Evolutionary conservation across 2,888 invertebrate species (phyloP).

Genomic region (Eutolmus rufibarbis): DNA sequence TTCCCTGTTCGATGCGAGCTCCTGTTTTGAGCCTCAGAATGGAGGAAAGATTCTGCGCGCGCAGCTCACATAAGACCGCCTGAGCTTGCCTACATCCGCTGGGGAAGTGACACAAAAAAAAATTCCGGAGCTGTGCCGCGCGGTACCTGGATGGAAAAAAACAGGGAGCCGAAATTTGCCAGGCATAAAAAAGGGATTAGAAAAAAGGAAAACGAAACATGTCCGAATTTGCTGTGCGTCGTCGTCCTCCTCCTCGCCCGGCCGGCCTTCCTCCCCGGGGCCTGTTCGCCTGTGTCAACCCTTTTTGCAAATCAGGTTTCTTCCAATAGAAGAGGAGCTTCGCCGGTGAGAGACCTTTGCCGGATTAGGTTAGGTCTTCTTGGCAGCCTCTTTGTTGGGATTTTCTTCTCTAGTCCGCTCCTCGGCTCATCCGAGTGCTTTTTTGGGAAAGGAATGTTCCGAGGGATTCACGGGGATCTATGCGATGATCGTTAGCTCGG

Average conservation of each 20-base stretch:
- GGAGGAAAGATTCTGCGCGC: neutral
- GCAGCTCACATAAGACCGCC: neutral
- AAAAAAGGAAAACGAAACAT: neutral
- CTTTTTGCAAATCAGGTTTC: constrained; percentile 15
- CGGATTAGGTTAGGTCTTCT: neutral
- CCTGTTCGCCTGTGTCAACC: neutral
- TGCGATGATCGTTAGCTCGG: neutral
- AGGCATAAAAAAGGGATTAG: neutral
- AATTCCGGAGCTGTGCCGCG: neutral
- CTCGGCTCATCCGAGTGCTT: neutral
- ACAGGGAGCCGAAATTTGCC: neutral
- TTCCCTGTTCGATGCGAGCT: neutral
- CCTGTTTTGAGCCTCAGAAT: neutral
- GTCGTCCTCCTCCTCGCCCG: neutral
- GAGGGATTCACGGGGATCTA: neutral
- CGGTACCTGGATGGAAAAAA: neutral
- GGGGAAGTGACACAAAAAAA: constrained; percentile 3
- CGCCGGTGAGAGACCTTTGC: constrained; percentile 2
- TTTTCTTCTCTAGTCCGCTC: neutral
- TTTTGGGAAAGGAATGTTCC: neutral
- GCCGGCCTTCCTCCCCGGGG: neutral
- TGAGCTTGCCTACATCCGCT: neutral
- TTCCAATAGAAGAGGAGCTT: neutral
- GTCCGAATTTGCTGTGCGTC: neutral
- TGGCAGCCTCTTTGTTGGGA: constrained; percentile 15